Evolutionary conservation across 92 coral and sea anemone species (phyloP).

Genomic region (Parazoanthus atlanticus): DNA sequence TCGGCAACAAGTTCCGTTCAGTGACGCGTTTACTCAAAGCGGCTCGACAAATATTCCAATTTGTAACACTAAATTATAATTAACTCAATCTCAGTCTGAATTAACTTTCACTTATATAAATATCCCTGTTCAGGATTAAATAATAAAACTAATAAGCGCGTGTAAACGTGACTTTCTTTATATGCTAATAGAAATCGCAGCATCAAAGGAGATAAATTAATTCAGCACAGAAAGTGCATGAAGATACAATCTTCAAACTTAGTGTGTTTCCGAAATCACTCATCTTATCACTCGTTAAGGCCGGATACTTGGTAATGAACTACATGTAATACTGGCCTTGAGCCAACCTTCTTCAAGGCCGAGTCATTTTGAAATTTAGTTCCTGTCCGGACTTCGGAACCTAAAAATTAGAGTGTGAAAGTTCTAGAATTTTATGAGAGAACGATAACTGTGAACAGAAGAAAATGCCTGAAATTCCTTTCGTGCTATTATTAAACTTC

Average conservation of each 20-base stretch:
- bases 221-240: background rate
- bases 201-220: background rate
- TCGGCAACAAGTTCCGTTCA: background rate
- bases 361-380: background rate
- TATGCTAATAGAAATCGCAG: background rate
- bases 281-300: background rate
- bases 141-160: background rate
- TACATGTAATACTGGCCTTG: constrained; percentile 22
- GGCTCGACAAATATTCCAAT: background rate
- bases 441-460: background rate
- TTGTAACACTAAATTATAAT: background rate
- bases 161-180: too few species aligned
- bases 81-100: background rate
- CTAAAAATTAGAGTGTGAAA: background rate
- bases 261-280: constrained; percentile 15
- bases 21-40: background rate
- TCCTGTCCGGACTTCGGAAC: background rate
- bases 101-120: background rate
- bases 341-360: constrained; percentile 17
- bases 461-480: background rate
- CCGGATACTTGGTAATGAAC: constrained; percentile 12
- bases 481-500: background rate
- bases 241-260: background rate
- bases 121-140: background rate
- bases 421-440: background rate